Conservation (phyloP, 1,140 invertebrate species). For the Bombus difficillimus region DNA sequence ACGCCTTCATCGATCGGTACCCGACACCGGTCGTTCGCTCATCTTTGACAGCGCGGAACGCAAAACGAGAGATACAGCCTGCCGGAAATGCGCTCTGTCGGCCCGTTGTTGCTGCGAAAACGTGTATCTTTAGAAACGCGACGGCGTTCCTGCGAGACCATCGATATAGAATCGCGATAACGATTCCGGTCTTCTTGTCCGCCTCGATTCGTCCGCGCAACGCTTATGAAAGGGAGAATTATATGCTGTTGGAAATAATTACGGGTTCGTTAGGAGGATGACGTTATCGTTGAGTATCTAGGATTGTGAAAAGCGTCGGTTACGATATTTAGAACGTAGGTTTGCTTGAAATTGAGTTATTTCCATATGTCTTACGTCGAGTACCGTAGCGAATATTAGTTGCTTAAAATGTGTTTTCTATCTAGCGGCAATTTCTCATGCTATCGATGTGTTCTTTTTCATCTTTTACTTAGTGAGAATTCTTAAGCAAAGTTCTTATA, state of each 20-base stretch:
- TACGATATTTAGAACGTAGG: not conserved
- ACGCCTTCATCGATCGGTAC: slow-evolving; percentile 67
- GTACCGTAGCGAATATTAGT: not conserved
- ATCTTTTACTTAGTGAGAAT: not conserved
- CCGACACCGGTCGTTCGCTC: slow-evolving; percentile 41
- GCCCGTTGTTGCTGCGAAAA: not conserved
- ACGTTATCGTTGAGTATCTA: not conserved
- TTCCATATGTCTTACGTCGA: not conserved
- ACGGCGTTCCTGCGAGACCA: not conserved
- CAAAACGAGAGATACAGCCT: slow-evolving; percentile 22
- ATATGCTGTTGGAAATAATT: not conserved
- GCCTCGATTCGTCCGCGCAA: not conserved
- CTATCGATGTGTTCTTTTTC: not conserved
- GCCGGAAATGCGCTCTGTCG: slow-evolving; percentile 13
- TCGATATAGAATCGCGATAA: slow-evolving; percentile 10
- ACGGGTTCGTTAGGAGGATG: not conserved
- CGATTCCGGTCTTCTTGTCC: not conserved
- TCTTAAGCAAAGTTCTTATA: no score
- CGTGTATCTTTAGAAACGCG: slow-evolving; percentile 7
- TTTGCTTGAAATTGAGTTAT: not conserved
- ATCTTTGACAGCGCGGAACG: slow-evolving; percentile 60
- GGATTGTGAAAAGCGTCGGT: not conserved
- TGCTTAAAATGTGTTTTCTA: not conserved
- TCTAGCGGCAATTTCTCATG: not conserved
- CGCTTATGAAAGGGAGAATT: not conserved